Base-by-base conservation (phyloP, 1,140 invertebrate species). In the Popillia japonica region DNA sequence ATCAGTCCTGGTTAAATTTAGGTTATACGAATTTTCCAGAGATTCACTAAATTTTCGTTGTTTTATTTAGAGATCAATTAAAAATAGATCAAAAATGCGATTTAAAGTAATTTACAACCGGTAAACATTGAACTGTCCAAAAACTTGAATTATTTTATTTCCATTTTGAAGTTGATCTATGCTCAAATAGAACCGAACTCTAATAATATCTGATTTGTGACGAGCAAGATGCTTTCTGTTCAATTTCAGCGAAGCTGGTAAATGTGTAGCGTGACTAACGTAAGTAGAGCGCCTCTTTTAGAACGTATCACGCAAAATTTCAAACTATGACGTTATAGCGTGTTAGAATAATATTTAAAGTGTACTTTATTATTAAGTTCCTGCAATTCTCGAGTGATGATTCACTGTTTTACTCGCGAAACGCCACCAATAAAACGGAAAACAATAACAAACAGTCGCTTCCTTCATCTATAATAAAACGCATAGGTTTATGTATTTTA, bases 331-430 rank as follows among this genome's bases (percentile, higher is more conserved):
- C 48, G 48, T 55, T 55, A 55, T 17, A 55, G 17, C 48, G 48
- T 17, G 48, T 14, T 55, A 55, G 48, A 55, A 55, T 55, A 55
- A 55, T 55, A 55, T 55, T 55, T 55, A 55, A 55, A n/a, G 48
- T 55, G 17, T 55, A 55, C 48, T 55, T 55, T 55, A 55, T 44
- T 44, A 44, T 55, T 55, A 55, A 55, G 48, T 55, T 55, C 48
- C 48, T 55, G 14, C 48, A 14, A 17, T 55, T 55, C 9, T 55
- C 48, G 48, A 17, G n/a, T 55, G 48, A 55, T 55, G 48, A 55
- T 55, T 55, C 48, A 55, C 48, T 55, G 14, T 55, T 55, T 44
- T 44, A 44, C 42, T 14, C 48, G 48, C 48, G 14, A 55, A 55
- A 55, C 48, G 48, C 48, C 48, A 55, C 48, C 48, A 55, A 55